Evolutionary conservation across 2,113 vertebrate species (phyloP).

Genomic region (Gymnarchus niloticus): DNA sequence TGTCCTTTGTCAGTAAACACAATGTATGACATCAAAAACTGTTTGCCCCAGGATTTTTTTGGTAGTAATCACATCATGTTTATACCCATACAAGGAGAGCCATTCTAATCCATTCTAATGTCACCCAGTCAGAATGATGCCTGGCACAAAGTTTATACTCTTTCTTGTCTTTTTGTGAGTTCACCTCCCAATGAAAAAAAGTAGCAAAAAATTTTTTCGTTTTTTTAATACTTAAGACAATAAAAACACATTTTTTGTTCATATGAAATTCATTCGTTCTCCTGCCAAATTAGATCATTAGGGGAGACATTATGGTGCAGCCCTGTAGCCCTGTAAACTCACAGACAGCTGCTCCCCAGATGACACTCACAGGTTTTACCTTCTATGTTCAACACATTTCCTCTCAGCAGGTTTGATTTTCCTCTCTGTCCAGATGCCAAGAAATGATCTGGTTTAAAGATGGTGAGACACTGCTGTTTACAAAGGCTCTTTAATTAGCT

Average conservation of each 20-base stretch:
- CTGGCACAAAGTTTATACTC: neutral
- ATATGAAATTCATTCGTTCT: neutral
- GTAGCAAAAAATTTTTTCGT: too few relatives aligned
- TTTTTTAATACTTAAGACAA: neutral
- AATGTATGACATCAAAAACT: neutral
- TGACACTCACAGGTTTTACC: neutral
- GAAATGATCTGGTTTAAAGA: conserved; percentile 9
- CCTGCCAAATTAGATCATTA: neutral
- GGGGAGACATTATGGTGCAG: neutral
- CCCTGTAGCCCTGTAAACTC: neutral
- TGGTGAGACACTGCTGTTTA: neutral
- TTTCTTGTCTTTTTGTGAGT: neutral
- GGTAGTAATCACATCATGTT: neutral
- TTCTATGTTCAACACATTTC: conserved; percentile 13
- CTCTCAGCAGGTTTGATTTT: neutral
- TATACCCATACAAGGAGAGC: neutral
- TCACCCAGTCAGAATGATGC: neutral
- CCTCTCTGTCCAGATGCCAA: conserved; percentile 22
- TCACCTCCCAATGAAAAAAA: neutral
- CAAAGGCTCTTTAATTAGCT: neutral
- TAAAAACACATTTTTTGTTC: neutral
- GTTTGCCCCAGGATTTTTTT: neutral
- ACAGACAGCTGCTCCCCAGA: neutral
- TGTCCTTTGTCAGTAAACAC: neutral
- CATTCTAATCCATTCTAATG: neutral